Evolutionary conservation across 2,888 invertebrate genomes (phyloP).

Genomic region (Watsonalla binaria): DNA sequence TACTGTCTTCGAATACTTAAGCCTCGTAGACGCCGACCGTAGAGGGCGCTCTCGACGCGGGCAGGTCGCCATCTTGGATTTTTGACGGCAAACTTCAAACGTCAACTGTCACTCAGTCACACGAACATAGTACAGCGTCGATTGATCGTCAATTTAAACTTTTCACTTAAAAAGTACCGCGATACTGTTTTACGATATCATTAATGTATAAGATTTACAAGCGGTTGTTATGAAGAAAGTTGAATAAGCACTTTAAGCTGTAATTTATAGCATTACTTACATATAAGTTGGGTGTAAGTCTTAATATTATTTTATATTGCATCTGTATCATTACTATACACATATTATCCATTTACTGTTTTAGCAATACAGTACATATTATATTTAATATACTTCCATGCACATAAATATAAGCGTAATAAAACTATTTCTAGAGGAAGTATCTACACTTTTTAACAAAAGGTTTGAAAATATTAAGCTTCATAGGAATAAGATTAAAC

Average conservation of each 20-base stretch:
- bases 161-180: conserved; percentile 21
- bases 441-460: no score
- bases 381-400: no score
- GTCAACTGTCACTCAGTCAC: conserved; percentile 9
- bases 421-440: no score
- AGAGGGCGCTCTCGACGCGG: conserved; percentile 57
- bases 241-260: not conserved
- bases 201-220: not conserved
- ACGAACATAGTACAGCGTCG: conserved; percentile 13
- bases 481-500: no score
- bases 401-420: no score
- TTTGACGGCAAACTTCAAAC: conserved; percentile 12
- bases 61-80: conserved; percentile 52
- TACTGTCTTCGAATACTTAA: conserved; percentile 69
- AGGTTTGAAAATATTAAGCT: no score
- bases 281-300: no score
- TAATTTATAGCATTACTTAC: not conserved
- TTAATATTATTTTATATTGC: no score
- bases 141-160: conserved; percentile 19
- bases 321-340: no score
- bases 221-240: not conserved
- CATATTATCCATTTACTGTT: no score
- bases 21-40: conserved; percentile 53
- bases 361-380: no score
- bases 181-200: not conserved